Base-by-base conservation (phyloP, 2,797 vertebrate genomes). In the Microctenopoma steveboyesi region DNA sequence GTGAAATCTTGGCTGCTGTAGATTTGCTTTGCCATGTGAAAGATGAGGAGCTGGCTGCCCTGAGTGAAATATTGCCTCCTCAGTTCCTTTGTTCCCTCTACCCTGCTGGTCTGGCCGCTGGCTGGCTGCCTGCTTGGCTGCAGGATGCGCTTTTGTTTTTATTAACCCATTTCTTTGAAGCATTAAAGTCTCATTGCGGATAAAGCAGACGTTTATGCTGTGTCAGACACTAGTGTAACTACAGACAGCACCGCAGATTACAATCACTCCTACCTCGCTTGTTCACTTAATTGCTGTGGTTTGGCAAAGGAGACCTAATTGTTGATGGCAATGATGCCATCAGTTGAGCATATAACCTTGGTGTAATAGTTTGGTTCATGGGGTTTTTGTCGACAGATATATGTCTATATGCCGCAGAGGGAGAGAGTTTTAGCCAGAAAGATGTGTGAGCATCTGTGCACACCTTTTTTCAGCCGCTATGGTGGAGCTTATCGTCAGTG, bases 401-500 rank as follows among this genome's bases (percentile, higher is more conserved):
- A 14, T 8, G 30, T 49, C 8, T 37, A 12, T 61, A 12, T 9
- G 9, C 37, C 9, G 10, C 5, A 12, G 9, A 11, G 2, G 2
- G 11, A 39, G 37, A 39, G 11, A 42, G 13, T 42, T 39, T 12
- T 25, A 73, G 59, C n/a, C 27, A 59, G 42, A 50, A 9, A n/a
- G 25, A 52, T 39, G 40, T 57, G 37, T 48, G 55, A 61, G 45
- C 51, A n/a, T 59, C 40, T 39, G 49, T 18, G 30, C 12, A 15
- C 7, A 13, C 18, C 11, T 50, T 15, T 69, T 57, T 59, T 66
- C 64, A 59, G 78, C 82, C 83, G 72, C 68, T 70, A 64, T 46
- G 55, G 69, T 89, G 85, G 87, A 86, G 86, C 83, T 59, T 46
- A 40, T 82, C 79, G 86, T 92, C 88, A 92, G 91, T 83, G 88